Evolutionary conservation across 2,113 vertebrate species (phyloP), one percentile per base, ranked within the genome.

Genomic region (Phainopepla nitens): DNA sequence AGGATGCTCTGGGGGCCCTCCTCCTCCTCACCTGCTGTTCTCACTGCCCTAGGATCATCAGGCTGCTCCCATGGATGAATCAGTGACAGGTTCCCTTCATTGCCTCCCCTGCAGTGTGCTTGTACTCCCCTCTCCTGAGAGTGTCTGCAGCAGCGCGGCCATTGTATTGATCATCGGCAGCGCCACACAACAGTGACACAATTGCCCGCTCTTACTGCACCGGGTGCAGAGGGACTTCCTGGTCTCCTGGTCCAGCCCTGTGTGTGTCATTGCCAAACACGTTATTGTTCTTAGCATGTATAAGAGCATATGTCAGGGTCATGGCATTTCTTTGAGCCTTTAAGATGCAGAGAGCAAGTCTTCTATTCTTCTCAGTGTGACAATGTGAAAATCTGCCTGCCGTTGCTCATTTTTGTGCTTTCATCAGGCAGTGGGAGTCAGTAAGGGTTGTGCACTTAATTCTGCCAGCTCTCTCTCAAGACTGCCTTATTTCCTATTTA

Each of bases 1-100:
- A 95, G 79, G 92, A 73, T 94, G 79, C 68, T 91, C 82, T 70
- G 53, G 36, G 82, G 45, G 51, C 39, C 45, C 18, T 82, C 78
- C 56, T 90, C 51, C 83, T 91, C 53, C 57, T 93, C 54, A 3
- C 50, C 80, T 65, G 82, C 75, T 83, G 56, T 94, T 92, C 35
- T 56, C 64, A 25, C 51, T 77, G 39, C 64, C 69, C 25, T 36
- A n/a, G 47, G 35, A 92, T 60, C 80, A 58, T 85, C 68, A 62
- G 42, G 27, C 68, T 65, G 54, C 71, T 92, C 54, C 42, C 17
- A 3, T 4, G 19, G 47, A 85, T 53, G 51, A 79, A 24, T 49
- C 2, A 1, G 39, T 66, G 66, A 39, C 50, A 93, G 33, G 58
- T 73, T 90, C 39, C 39, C 54, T 88, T 88, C 22, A 18, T 39